These are phyloP conservation scores for Steinernema hermaphroditum DNA, from an alignment of 2,888 invertebrate species.

Conservation along the genomic window DNA sequence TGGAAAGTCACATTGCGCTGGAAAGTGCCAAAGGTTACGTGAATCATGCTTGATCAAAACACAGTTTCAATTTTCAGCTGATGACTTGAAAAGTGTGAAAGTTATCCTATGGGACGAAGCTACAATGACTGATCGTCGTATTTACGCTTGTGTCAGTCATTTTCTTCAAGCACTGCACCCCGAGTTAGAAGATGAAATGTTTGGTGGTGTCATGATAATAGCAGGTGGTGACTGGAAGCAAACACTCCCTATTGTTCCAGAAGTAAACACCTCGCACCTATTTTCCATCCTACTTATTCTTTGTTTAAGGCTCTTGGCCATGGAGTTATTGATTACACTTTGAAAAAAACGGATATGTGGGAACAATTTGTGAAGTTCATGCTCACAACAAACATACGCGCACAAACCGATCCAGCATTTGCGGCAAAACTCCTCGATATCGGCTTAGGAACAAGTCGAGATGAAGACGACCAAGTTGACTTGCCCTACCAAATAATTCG, in stretches of 20 bases:
- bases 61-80: background rate
- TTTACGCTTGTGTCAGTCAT: background rate
- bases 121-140: constrained; percentile 32
- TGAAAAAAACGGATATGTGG: background rate
- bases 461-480: background rate
- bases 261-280: too few species aligned
- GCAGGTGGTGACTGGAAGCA: background rate
- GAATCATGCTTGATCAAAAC: background rate
- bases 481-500: background rate
- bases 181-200: background rate
- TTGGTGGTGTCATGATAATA: background rate
- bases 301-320: background rate
- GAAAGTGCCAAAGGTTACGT: background rate
- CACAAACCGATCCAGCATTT: background rate
- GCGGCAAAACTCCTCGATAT: background rate
- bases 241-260: background rate
- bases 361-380: background rate
- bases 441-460: background rate
- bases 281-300: background rate
- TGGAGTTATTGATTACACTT: background rate
- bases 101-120: constrained; percentile 32
- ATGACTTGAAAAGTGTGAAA: background rate
- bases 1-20: background rate
- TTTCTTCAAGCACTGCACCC: constrained; percentile 15
- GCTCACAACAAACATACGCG: background rate